Conservation (phyloP, 2,797 vertebrate species). For the Adelosebastes latens region DNA sequence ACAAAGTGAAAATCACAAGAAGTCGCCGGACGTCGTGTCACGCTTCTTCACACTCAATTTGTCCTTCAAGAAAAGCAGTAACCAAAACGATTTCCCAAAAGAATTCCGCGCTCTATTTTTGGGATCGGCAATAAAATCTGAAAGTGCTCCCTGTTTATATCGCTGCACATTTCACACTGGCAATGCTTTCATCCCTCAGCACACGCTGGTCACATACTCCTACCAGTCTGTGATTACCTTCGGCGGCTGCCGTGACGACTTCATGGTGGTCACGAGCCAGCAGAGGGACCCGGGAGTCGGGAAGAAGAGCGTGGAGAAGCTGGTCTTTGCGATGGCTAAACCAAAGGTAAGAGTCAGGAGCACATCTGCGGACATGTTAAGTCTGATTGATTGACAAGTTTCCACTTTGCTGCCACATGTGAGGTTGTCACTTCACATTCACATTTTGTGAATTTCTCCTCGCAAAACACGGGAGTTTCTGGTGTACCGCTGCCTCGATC, state of each 20-base stretch:
- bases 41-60: constrained; percentile 49
- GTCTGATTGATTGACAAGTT: neutral
- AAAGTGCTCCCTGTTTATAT: constrained; percentile 13
- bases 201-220: constrained; percentile 86
- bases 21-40: constrained; percentile 40
- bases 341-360: constrained; percentile 85
- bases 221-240: constrained; percentile 93
- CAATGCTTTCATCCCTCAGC: constrained; percentile 76
- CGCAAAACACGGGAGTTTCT: too few relatives aligned
- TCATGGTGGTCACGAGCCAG: constrained; percentile 93
- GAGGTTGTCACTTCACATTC: neutral
- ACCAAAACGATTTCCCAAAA: constrained; percentile 27
- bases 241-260: constrained; percentile 92
- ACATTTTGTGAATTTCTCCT: too few relatives aligned
- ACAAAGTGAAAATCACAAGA: constrained; percentile 42
- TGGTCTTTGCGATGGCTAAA: constrained; percentile 90
- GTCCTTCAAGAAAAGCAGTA: constrained; percentile 30
- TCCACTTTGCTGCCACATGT: neutral
- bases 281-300: constrained; percentile 85
- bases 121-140: constrained; percentile 6
- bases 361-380: neutral
- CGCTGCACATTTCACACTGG: constrained; percentile 26
- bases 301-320: constrained; percentile 89
- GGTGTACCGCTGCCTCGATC: too few relatives aligned
- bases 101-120: constrained; percentile 19